These are phyloP conservation scores for Rhodeus uyekii DNA, from an alignment of 2,797 vertebrate species.

Conservation along the genomic window DNA sequence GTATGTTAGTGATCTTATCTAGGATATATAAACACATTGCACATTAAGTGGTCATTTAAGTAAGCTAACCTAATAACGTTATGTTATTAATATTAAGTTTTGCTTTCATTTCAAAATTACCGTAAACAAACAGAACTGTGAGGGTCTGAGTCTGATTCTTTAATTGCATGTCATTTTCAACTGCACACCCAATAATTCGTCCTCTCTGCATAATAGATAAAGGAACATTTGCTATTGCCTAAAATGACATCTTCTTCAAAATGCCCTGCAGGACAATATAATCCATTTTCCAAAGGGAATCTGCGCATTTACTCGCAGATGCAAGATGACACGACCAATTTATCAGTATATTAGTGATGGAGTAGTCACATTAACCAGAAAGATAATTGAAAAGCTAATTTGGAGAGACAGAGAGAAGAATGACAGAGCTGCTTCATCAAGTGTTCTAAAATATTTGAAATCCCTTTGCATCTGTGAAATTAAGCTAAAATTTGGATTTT, in stretches of 20 bases:
- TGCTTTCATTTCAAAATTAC: background rate
- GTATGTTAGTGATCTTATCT: background rate
- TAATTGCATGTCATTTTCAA: conserved; percentile 2
- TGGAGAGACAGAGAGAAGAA: background rate
- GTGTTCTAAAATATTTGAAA: background rate
- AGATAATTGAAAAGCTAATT: conserved; percentile 5
- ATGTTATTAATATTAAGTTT: background rate
- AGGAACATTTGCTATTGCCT: background rate
- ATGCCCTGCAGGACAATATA: background rate
- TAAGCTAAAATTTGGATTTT: background rate
- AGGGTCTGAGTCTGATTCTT: background rate
- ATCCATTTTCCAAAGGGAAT: background rate
- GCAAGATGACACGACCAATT: conserved; percentile 11
- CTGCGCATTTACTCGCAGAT: conserved; percentile 20
- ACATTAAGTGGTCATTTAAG: background rate
- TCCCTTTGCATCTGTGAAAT: background rate
- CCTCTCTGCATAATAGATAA: conserved; percentile 26
- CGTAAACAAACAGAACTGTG: background rate
- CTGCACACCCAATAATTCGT: background rate
- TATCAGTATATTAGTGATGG: conserved; percentile 22
- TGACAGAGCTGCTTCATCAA: background rate
- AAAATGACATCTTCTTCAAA: conserved; percentile 8
- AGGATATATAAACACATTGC: background rate
- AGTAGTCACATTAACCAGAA: conserved; percentile 9
- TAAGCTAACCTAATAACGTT: background rate